Evolutionary conservation across 2,888 invertebrate genomes (phyloP).

Genomic region (Fissipunctia ypsillon): DNA sequence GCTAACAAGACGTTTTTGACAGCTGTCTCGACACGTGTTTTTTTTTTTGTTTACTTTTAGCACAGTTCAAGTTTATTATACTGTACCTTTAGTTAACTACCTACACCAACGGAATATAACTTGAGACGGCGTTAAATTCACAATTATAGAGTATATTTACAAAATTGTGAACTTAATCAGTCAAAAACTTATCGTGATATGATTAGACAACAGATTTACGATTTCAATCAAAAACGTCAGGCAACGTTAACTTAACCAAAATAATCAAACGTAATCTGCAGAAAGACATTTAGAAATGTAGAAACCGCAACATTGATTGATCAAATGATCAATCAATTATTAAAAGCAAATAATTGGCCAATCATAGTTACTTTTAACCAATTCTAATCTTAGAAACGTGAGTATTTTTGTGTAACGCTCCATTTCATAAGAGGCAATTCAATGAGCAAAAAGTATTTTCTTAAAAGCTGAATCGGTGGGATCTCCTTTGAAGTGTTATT

Average conservation of each 20-base stretch:
- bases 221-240: constrained; percentile 35
- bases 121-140: neutral
- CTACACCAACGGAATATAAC: too few species aligned
- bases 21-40: too few species aligned
- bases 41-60: too few species aligned
- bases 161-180: constrained; percentile 1
- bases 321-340: constrained; percentile 52
- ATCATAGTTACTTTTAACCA: constrained; percentile 35
- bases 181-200: constrained; percentile 16
- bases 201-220: constrained; percentile 11
- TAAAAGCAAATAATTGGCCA: constrained; percentile 55
- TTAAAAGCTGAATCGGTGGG: neutral
- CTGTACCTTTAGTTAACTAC: too few species aligned
- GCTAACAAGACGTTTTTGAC: too few species aligned
- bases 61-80: too few species aligned
- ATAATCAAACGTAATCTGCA: constrained; percentile 38
- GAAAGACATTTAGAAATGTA: constrained; percentile 34
- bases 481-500: neutral
- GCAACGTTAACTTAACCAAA: constrained; percentile 29
- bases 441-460: neutral
- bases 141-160: neutral
- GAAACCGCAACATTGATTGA: constrained; percentile 42
- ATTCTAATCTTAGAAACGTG: constrained; percentile 44
- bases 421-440: constrained; percentile 21
- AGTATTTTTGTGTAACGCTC: constrained; percentile 32